Base-by-base conservation (phyloP, 2,797 vertebrate genomes). In the Xenopus petersii region DNA sequence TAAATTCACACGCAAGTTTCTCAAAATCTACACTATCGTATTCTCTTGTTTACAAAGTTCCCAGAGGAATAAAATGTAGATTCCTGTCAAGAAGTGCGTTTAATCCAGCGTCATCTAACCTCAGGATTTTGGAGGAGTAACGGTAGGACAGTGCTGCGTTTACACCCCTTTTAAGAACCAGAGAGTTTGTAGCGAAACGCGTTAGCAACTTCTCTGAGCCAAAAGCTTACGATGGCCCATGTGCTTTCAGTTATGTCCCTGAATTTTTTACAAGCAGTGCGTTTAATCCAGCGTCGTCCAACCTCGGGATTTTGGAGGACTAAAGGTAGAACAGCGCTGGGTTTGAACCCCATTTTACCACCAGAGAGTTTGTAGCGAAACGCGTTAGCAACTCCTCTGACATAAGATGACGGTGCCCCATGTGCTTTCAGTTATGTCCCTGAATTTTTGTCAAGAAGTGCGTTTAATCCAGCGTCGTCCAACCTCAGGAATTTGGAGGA, bases 1-100 rank as follows among this genome's bases (percentile, higher is more conserved):
- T 51, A 69, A 62, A 77, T 71, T 79, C 65, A 81, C 82, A 67
- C 80, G 78, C 79, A 81, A 60, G 46, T 78, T 3, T 64, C 59
- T 69, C 42, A 64, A 79, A 66, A 65, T 79, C 73, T 83, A 77
- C 74, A 59, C 67, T 75, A 68, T 69, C 65, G 11, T 54, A 62
- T 80, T 83, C 84, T 92, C 87, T 91, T 91, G 91, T 93, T 93
- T 93, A 92, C 91, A 92, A 84, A 87, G 83, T 90, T 89, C 83
- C 81, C 64, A 73, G 82, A 79, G 82, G 85, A 83, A 86, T 83
- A 84, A 80, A 79, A 81, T 30, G 26, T 64, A 81, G 82, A 85
- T 86, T 89, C 87, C 86, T 87, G 87, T 87, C 82, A 87, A 82
- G 87, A 86, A 83, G 79, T 84, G 86, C 86, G 74, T 84, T 87